Conservation (phyloP, 2,888 invertebrate genomes). For the Zhengitettix transpicula region DNA sequence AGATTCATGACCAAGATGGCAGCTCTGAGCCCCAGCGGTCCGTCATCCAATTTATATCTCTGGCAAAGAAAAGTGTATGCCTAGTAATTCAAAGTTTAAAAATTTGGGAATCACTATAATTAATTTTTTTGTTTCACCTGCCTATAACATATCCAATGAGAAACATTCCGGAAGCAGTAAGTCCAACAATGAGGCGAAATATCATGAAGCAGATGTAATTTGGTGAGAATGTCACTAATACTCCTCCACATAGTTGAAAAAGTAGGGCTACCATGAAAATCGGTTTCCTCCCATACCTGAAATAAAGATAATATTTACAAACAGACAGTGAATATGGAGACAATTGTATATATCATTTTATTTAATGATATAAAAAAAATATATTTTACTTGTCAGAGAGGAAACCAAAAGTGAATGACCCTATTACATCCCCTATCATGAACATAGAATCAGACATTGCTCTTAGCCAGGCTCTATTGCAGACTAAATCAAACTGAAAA, state of each 20-base stretch:
- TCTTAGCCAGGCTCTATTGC: slow-evolving; percentile 39
- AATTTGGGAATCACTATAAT: too few relatives aligned
- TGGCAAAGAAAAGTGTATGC: too few relatives aligned
- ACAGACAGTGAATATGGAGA: too few relatives aligned
- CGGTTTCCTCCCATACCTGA: slow-evolving; percentile 46
- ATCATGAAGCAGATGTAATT: slow-evolving; percentile 49
- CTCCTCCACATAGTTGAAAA: slow-evolving; percentile 47
- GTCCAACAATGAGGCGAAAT: slow-evolving; percentile 47
- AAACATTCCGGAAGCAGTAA: slow-evolving; percentile 59
- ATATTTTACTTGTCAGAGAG: slow-evolving; percentile 39
- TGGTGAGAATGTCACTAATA: slow-evolving; percentile 46
- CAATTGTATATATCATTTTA: too few relatives aligned
- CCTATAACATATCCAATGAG: slow-evolving; percentile 62
- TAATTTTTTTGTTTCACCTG: slow-evolving; percentile 19
- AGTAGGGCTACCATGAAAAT: slow-evolving; percentile 55
- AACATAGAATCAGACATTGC: slow-evolving; percentile 48
- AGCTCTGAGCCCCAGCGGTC: too few relatives aligned
- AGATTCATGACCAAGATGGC: too few relatives aligned
- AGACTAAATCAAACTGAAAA: slow-evolving; percentile 48
- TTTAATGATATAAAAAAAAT: background rate
- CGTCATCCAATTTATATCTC: too few relatives aligned
- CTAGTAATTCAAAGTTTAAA: too few relatives aligned
- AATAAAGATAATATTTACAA: background rate
- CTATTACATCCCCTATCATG: slow-evolving; percentile 55
- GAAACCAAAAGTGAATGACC: slow-evolving; percentile 53